A percentile compares a stretch with the other conserved stretches of the same genome.
phyloP scores from a whole-genome alignment of 1,140 invertebrate genomes.

The Drosophila quadrilineata region DNA sequence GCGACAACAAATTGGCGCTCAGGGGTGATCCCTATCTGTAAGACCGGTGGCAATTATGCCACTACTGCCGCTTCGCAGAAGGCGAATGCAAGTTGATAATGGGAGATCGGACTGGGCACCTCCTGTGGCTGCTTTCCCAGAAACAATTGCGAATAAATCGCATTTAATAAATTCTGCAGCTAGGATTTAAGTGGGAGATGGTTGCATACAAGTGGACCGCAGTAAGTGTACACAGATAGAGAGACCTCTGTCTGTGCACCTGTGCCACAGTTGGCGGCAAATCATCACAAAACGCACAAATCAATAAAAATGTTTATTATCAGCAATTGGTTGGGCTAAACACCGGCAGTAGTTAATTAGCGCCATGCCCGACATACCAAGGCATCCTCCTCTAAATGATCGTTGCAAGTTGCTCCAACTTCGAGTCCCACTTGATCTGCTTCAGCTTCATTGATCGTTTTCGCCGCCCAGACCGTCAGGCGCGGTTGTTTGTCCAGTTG shows the following conservation, averaged over 20 bases:
- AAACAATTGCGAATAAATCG: constrained; percentile 77
- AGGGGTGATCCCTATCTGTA: constrained; percentile 71
- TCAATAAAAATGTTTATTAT: constrained; percentile 79
- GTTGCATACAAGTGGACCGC: too few species aligned
- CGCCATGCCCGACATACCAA: constrained; percentile 71
- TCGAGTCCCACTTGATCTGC: too few species aligned
- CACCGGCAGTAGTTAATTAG: constrained; percentile 81
- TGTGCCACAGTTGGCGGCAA: background rate
- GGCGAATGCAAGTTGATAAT: constrained; percentile 17
- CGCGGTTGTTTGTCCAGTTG: constrained; percentile 31
- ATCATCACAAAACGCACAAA: constrained; percentile 48
- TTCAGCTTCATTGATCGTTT: constrained; percentile 72
- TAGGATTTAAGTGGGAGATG: background rate
- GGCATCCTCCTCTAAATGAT: constrained; percentile 30
- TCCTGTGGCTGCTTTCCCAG: constrained; percentile 69
- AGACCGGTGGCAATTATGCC: constrained; percentile 74
- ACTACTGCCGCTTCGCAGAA: constrained; percentile 21
- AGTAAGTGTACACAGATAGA: too few species aligned
- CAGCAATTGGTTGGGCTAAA: constrained; percentile 63
- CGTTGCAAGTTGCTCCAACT: constrained; percentile 21
- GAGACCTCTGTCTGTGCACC: background rate
- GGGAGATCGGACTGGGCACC: constrained; percentile 53
- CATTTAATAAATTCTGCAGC: constrained; percentile 74
- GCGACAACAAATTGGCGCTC: constrained; percentile 66
- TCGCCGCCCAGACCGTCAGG: constrained; percentile 69